A percentile compares a stretch with the other conserved stretches of the same genome.
These are phyloP conservation scores for Thymelicus acteon DNA, from an alignment of 2,888 invertebrate genomes.

Conservation along the genomic window DNA sequence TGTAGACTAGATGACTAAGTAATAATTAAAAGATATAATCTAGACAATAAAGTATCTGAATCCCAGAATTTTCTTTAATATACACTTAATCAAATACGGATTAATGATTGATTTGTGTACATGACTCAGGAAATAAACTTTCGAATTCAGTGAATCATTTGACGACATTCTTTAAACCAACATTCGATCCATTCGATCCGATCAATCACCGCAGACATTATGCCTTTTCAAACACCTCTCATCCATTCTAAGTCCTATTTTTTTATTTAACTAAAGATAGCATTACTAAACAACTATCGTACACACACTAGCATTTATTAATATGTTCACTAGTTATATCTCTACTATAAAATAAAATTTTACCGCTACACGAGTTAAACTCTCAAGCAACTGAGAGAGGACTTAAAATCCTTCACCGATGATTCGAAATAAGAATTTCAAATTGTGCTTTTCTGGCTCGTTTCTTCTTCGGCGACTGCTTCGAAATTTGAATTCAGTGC, in stretches of 20 bases:
- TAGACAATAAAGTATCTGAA: too few relatives aligned
- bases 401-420: conserved; percentile 81
- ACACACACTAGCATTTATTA: conserved; percentile 62
- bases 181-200: conserved; percentile 11
- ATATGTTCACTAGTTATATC: conserved; percentile 74
- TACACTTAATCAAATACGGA: not conserved
- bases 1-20: too few relatives aligned
- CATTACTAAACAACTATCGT: conserved; percentile 39
- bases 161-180: conserved; percentile 21
- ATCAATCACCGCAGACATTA: conserved; percentile 1
- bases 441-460: conserved; percentile 73
- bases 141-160: conserved; percentile 27
- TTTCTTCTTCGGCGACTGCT: conserved; percentile 56
- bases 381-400: conserved; percentile 77
- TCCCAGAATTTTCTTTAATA: not conserved
- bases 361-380: conserved; percentile 76
- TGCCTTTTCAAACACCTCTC: conserved; percentile 44
- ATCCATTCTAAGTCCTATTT: conserved; percentile 13
- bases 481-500: conserved; percentile 62
- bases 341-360: conserved; percentile 73
- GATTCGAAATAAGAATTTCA: conserved; percentile 81
- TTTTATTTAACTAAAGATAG: conserved; percentile 49
- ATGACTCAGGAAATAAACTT: conserved; percentile 31
- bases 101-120: conserved; percentile 13
- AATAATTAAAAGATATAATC: too few relatives aligned